phyloP scores from a whole-genome alignment of 2,113 vertebrate genomes.

The Typhlomys cinereus region DNA sequence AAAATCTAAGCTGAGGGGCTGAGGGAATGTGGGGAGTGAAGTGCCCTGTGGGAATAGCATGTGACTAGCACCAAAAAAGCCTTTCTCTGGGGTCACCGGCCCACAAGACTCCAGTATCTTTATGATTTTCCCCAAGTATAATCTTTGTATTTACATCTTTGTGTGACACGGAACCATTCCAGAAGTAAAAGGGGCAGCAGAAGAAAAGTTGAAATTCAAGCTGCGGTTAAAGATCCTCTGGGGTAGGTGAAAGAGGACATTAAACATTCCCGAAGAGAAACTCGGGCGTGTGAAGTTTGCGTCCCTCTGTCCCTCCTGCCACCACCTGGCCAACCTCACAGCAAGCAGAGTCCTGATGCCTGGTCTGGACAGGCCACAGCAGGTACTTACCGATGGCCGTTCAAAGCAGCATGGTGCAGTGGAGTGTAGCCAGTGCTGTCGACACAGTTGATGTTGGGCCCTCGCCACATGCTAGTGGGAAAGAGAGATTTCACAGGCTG shows the following conservation, averaged over 20 bases:
- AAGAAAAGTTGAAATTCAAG: conserved; percentile 33
- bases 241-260: not conserved
- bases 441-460: conserved; percentile 98
- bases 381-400: conserved; percentile 95
- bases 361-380: no score
- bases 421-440: conserved; percentile 98
- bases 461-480: conserved; percentile 95
- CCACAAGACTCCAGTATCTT: not conserved
- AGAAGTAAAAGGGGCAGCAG: not conserved
- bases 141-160: not conserved
- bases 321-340: not conserved
- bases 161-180: not conserved
- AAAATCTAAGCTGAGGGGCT: not conserved
- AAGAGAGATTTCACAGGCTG: conserved; percentile 38
- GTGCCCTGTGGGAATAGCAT: no score
- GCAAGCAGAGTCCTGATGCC: not conserved
- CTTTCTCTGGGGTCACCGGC: not conserved
- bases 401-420: conserved; percentile 96
- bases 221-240: not conserved
- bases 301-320: not conserved
- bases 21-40: no score
- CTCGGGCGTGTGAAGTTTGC: not conserved
- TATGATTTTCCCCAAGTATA: not conserved
- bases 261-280: not conserved
- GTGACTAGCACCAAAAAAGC: not conserved